Percentiles rank a stretch among this genome's conserved stretches.
phyloP scores from a whole-genome alignment of 2,888 invertebrate species.

The Microplitis manilae region DNA sequence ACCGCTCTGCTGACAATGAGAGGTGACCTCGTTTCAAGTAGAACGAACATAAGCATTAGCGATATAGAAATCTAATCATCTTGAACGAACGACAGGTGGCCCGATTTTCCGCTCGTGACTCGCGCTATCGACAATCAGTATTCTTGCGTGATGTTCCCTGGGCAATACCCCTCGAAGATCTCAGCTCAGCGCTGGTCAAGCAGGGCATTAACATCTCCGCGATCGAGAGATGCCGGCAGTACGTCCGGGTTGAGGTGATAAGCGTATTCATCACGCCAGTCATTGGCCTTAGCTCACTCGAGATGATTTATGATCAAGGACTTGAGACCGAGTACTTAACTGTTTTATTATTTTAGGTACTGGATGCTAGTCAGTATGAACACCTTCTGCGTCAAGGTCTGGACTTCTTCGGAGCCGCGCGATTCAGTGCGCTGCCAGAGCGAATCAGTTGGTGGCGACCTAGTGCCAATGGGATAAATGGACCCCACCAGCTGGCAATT shows the following conservation, averaged over 20 bases:
- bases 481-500: slow-evolving; percentile 39
- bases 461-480: slow-evolving; percentile 45
- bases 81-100: slow-evolving; percentile 63
- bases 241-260: slow-evolving; percentile 70
- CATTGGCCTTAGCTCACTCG: neutral
- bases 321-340: neutral
- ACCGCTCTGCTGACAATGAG: neutral
- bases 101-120: slow-evolving; percentile 69
- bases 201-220: slow-evolving; percentile 71
- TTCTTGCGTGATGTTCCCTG: slow-evolving; percentile 73
- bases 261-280: neutral
- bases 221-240: slow-evolving; percentile 70
- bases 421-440: slow-evolving; percentile 70
- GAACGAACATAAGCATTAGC: neutral
- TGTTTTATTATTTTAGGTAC: slow-evolving; percentile 63
- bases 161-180: slow-evolving; percentile 73
- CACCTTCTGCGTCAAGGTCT: slow-evolving; percentile 72
- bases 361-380: slow-evolving; percentile 71
- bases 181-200: slow-evolving; percentile 70
- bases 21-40: slow-evolving; percentile 5
- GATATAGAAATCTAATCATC: slow-evolving; percentile 1
- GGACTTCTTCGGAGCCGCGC: slow-evolving; percentile 73
- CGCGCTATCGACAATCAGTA: slow-evolving; percentile 69
- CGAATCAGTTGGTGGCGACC: slow-evolving; percentile 62
- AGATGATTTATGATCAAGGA: neutral